A percentile compares a stretch with the other conserved stretches of the same genome.
These are phyloP conservation scores for Bellardia pandia DNA, from an alignment of 2,888 invertebrate genomes.

Conservation along the genomic window DNA sequence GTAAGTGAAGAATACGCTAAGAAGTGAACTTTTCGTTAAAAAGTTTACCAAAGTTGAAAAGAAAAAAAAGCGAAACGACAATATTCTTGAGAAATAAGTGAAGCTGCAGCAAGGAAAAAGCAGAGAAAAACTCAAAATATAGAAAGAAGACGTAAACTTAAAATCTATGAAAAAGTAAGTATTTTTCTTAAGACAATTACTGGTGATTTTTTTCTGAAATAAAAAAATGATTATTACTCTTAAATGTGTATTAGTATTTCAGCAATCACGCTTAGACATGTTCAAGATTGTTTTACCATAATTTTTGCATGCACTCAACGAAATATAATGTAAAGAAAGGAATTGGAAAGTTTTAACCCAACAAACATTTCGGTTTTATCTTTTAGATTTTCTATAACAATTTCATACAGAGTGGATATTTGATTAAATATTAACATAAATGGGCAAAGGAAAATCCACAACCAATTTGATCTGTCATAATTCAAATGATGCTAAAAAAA, in stretches of 20 bases:
- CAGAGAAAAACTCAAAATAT: constrained; percentile 5
- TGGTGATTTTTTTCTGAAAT: constrained; percentile 8
- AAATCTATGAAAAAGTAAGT: constrained; percentile 46
- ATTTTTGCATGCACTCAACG: constrained; percentile 52
- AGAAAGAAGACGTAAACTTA: not conserved
- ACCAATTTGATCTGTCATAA: constrained; percentile 53
- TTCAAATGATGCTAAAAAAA: constrained; percentile 64
- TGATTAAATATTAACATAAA: constrained; percentile 58
- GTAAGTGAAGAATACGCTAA: not conserved
- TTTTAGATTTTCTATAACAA: constrained; percentile 40
- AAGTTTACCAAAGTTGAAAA: constrained; percentile 34
- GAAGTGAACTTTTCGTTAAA: constrained; percentile 24
- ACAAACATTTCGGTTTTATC: constrained; percentile 50
- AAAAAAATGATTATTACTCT: constrained; percentile 9
- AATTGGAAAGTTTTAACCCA: constrained; percentile 40
- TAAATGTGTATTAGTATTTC: constrained; percentile 42
- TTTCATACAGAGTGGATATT: constrained; percentile 37
- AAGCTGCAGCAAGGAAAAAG: constrained; percentile 33
- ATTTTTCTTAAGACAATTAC: not conserved
- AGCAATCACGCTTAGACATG: constrained; percentile 56
- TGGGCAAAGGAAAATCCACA: constrained; percentile 67
- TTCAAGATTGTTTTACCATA: constrained; percentile 45
- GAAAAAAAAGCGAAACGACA: constrained; percentile 46
- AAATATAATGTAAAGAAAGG: constrained; percentile 39
- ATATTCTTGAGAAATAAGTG: constrained; percentile 30